These are phyloP conservation scores for Dynastes tityus DNA, from an alignment of 2,888 invertebrate species.

Conservation along the genomic window DNA sequence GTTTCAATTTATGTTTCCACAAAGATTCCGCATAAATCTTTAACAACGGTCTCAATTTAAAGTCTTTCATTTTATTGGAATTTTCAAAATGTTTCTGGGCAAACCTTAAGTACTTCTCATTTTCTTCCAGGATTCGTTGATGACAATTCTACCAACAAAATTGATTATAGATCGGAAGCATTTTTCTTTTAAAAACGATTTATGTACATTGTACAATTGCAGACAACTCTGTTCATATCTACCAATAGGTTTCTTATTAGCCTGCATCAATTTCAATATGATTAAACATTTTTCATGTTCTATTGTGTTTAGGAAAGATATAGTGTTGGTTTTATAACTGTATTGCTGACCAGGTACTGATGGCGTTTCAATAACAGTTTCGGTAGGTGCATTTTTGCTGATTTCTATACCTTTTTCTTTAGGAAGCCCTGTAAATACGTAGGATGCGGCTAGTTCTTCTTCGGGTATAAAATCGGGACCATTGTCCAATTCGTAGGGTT, in stretches of 20 bases:
- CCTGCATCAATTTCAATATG: constrained; percentile 46
- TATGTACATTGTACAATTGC: constrained; percentile 48
- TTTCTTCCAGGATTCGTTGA: constrained; percentile 49
- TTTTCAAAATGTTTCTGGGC: constrained; percentile 45
- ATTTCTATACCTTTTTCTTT: neutral
- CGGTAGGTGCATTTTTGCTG: neutral
- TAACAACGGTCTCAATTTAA: constrained; percentile 25
- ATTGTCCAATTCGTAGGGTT: constrained; percentile 46
- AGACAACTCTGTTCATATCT: constrained; percentile 41
- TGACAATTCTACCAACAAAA: constrained; percentile 44
- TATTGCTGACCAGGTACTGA: constrained; percentile 35
- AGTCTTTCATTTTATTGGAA: constrained; percentile 6
- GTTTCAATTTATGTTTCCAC: constrained; percentile 58
- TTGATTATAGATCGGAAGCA: neutral
- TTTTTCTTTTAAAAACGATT: neutral
- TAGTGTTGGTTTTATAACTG: constrained; percentile 22
- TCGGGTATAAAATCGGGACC: constrained; percentile 47
- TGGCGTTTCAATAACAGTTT: neutral
- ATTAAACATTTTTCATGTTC: constrained; percentile 50
- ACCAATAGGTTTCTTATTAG: constrained; percentile 35
- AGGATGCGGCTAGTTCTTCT: constrained; percentile 46
- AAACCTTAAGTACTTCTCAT: constrained; percentile 48
- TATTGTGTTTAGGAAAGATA: constrained; percentile 31
- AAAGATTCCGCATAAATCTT: constrained; percentile 33
- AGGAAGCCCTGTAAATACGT: constrained; percentile 31